Evolutionary conservation across 2,113 vertebrate genomes (phyloP), one percentile per base, ranked within the genome.

Genomic region (Thamnaconus septentrionalis): DNA sequence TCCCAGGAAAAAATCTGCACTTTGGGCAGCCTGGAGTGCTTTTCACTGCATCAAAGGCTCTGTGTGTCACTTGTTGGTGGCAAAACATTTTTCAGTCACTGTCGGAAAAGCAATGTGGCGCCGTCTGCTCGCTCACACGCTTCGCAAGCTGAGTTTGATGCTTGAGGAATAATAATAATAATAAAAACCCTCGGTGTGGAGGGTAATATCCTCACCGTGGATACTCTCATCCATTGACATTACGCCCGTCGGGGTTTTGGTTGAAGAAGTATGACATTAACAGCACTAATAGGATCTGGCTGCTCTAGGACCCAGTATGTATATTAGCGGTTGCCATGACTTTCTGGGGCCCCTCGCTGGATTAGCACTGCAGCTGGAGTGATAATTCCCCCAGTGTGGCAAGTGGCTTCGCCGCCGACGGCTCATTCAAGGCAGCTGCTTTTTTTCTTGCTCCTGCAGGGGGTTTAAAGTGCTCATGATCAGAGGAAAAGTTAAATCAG

Each of bases 251-350:
- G 64, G 71, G 56, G n/a, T 48, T 68, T 18, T 31, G 18, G 5
- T n/a, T 0, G 45, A 12, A 58, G 67, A 74, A 66, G 57, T 44
- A 51, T 72, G 45, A 69, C 50, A 68, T 75, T 79, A 73, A 64
- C 77, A 47, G 68, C 59, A 5, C 59, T 79, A 82, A 85, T 64
- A 71, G 81, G 72, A 73, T 82, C 55, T 45, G 62, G 73, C 79
- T 61, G 44, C 59, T 66, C 64, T 45, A 75, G 42, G 43, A 55
- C 54, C 52, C 55, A 73, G 59, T 73, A 59, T 70, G 51, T 59
- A 64, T 56, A 66, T 68, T 11, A 80, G 48, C 7, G 60, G 59
- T 53, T 77, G 8, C 49, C 43, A 5, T 31, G 2, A 56, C 39
- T 66, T 59, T 77, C 58, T 10, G 48, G 5, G 43, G 41, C 54